phyloP scores from a whole-genome alignment of 2,113 vertebrate species.

The Cervus canadensis region DNA sequence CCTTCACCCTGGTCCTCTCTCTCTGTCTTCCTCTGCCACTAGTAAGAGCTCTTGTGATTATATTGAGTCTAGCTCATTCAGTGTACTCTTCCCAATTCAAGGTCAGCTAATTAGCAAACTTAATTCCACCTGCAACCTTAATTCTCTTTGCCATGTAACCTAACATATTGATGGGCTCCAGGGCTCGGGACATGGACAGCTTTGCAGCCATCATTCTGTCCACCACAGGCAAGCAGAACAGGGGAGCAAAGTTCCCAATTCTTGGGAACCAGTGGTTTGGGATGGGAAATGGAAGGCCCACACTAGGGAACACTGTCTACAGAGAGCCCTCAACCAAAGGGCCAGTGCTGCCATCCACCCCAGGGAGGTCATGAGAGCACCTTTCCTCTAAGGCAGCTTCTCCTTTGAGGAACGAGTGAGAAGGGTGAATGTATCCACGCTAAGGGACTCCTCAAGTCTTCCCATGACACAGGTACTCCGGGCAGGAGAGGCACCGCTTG shows the following conservation, averaged over 20 bases:
- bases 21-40: not conserved
- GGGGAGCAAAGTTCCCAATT: not conserved
- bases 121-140: not conserved
- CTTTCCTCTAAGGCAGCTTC: not conserved
- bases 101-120: not conserved
- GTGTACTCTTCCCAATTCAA: not conserved
- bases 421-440: not conserved
- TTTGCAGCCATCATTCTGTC: not conserved
- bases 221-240: not conserved
- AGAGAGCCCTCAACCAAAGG: not conserved
- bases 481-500: not conserved
- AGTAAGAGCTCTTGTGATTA: not conserved
- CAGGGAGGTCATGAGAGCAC: not conserved
- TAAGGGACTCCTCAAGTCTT: not conserved
- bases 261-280: not conserved
- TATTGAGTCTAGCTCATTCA: not conserved
- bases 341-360: not conserved
- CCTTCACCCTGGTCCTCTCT: not conserved
- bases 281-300: not conserved
- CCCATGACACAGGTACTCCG: not conserved
- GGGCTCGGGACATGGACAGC: not conserved
- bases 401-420: not conserved
- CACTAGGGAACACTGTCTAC: not conserved
- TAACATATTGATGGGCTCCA: not conserved
- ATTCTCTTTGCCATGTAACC: not conserved